Percentiles rank a stretch among this genome's conserved stretches.
Conservation (phyloP, 1,140 invertebrate species). For the Tetramorium simillimum region DNA sequence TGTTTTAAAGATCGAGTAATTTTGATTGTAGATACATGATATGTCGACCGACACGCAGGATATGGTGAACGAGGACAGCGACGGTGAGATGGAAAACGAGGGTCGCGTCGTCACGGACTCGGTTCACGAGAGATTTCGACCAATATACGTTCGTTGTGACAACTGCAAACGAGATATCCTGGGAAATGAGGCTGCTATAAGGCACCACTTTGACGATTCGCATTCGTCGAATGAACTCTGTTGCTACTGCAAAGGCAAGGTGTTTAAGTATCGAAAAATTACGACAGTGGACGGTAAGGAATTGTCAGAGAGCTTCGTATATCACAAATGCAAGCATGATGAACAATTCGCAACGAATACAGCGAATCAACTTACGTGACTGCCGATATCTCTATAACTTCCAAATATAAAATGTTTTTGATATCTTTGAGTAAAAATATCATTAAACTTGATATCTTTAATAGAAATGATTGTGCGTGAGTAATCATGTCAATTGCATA, state of each 20-base stretch:
- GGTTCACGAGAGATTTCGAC: constrained; percentile 79
- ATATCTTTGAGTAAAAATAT: too few relatives aligned
- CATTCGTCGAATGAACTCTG: constrained; percentile 75
- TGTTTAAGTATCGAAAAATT: constrained; percentile 77
- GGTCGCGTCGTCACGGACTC: constrained; percentile 79
- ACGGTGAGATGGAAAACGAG: not conserved
- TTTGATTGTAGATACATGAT: constrained; percentile 60
- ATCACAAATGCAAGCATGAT: constrained; percentile 76
- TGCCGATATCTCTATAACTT: not conserved
- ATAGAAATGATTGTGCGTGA: not conserved
- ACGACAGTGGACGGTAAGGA: constrained; percentile 44
- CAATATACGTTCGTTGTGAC: constrained; percentile 74
- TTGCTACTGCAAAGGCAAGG: constrained; percentile 80
- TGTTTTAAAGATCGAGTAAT: not conserved
- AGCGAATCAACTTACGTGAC: not conserved
- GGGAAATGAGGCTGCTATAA: constrained; percentile 72
- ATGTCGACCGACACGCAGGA: constrained; percentile 58
- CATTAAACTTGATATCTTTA: not conserved
- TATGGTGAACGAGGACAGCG: not conserved
- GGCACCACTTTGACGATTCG: constrained; percentile 78
- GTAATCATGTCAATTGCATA: not conserved
- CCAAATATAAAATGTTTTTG: not conserved
- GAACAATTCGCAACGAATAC: not conserved
- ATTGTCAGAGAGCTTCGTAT: constrained; percentile 66
- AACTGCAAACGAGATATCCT: constrained; percentile 74